Conservation (phyloP, 2,888 invertebrate genomes). For the Calliscelio sp. region DNA sequence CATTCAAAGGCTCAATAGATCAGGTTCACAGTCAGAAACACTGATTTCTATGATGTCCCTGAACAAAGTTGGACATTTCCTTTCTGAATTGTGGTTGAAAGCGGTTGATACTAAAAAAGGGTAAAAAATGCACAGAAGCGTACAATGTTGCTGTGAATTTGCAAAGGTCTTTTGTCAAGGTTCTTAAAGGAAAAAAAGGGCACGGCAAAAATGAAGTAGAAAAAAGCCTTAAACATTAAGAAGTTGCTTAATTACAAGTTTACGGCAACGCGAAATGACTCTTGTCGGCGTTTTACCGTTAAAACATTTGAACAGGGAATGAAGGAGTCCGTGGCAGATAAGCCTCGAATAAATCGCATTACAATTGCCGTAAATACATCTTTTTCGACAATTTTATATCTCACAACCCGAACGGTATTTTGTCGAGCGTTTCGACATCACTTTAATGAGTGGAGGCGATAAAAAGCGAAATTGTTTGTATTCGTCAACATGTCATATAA, state of each 20-base stretch:
- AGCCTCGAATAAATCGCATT: slow-evolving; percentile 59
- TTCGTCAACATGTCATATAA: too few species aligned
- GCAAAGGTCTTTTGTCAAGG: too few species aligned
- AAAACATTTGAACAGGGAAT: slow-evolving; percentile 60
- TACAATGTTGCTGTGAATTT: too few species aligned
- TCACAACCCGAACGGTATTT: slow-evolving; percentile 24
- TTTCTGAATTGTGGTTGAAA: too few species aligned
- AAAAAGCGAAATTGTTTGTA: too few species aligned
- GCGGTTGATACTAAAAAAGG: too few species aligned
- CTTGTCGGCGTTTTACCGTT: slow-evolving; percentile 53
- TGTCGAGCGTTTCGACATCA: slow-evolving; percentile 25
- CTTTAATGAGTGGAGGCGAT: too few species aligned
- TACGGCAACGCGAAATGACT: slow-evolving; percentile 20
- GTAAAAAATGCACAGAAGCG: too few species aligned
- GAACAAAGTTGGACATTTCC: too few species aligned
- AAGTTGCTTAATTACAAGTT: slow-evolving; percentile 31
- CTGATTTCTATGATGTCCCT: too few species aligned
- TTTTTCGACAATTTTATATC: slow-evolving; percentile 58
- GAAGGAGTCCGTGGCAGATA: slow-evolving; percentile 58
- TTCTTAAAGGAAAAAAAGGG: neutral
- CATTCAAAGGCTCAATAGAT: too few species aligned
- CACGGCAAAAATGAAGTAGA: neutral
- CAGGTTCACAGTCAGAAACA: too few species aligned
- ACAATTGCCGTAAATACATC: slow-evolving; percentile 56
- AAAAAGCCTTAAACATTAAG: slow-evolving; percentile 18